Evolutionary conservation across 2,113 vertebrate genomes (phyloP), one percentile per base, ranked within the genome.

Genomic region (Panurus biarmicus): DNA sequence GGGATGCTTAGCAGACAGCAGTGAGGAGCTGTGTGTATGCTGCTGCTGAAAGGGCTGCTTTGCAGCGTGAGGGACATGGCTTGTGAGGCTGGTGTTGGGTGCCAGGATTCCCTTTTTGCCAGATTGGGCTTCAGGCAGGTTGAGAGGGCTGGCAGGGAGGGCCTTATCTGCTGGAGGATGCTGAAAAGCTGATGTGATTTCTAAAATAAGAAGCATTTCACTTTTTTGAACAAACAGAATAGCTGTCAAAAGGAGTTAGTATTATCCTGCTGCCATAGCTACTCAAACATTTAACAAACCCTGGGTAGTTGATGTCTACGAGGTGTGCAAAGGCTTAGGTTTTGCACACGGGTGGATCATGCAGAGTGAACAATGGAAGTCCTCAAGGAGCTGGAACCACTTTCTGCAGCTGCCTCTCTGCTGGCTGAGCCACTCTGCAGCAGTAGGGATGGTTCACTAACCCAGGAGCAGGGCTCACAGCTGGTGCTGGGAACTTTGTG

Each of bases 291-390:
- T 79, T 24, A 62, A 85, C 44, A 58, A 69, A 42, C 29, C 9
- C 13, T n/a, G 7, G 25, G 5, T 16, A 69, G 31, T 26, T 0
- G 0, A 13, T 78, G 78, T 82, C 57, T 78, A 17, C 0, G 2
- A 54, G 6, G 33, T 85, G 26, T 65, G 47, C 4, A 28, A 45
- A 35, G 40, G 29, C 26, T 88, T 80, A 61, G 35, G n/a, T 33
- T 60, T 82, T 92, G 78, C 23, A 40, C 3, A 3, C 5, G 26
- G 28, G 22, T 92, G 71, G 71, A 65, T 90, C 31, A 5, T 45
- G 22, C 25, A 24, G 61, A 36, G 4, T 31, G 9, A 42, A 28
- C 4, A 12, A 66, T 78, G n/a, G 2, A 9, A 47, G 28, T 85
- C 56, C 20, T 61, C 20, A 26, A 26, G 44, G 42, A 79, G 53